Percentiles rank a stretch among this genome's conserved stretches.
Conservation (phyloP, 2,113 vertebrate genomes). For the Phaethornis superciliosus region DNA sequence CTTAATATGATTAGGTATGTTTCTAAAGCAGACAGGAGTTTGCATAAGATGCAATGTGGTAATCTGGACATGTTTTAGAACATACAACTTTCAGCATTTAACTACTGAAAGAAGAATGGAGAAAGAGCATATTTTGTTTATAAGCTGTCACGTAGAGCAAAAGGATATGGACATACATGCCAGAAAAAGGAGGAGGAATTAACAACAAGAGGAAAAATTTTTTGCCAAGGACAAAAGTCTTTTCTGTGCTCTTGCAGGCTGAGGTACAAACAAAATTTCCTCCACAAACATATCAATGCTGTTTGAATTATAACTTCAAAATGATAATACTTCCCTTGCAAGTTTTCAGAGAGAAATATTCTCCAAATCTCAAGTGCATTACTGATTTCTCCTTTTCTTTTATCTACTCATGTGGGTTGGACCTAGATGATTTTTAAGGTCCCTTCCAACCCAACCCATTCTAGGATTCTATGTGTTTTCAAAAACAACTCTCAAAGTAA, state of each 20-base stretch:
- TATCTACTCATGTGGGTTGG: neutral
- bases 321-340: neutral
- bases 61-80: neutral
- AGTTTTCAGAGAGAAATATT: neutral
- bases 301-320: neutral
- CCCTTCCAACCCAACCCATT: no score
- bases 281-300: neutral
- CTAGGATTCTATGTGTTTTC: neutral
- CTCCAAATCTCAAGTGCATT: neutral
- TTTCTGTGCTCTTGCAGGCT: neutral
- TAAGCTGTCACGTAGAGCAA: neutral
- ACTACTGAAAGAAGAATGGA: neutral
- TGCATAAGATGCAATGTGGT: neutral
- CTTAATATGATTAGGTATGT: neutral
- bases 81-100: neutral
- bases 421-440: no score
- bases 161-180: neutral
- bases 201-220: neutral
- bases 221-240: neutral
- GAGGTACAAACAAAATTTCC: neutral
- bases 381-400: neutral
- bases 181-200: neutral
- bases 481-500: neutral
- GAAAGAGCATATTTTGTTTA: neutral
- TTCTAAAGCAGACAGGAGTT: neutral